Evolutionary conservation across 2,113 vertebrate genomes (phyloP).

Genomic region (Carettochelys insculpta): DNA sequence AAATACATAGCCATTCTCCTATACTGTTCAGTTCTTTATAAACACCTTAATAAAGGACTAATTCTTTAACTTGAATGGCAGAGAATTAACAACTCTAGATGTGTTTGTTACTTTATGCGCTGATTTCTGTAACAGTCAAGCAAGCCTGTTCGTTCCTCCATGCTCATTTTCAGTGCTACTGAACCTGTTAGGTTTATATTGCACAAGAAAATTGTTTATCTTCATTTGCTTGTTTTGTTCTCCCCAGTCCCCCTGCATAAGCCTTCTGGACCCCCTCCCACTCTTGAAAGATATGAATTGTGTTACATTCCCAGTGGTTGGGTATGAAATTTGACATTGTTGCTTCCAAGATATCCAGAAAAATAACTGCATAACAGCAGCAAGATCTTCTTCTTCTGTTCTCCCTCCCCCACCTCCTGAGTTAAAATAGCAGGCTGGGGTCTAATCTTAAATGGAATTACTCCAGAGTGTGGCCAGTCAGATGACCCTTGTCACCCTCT

Average conservation of each 20-base stretch:
- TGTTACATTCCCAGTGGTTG: not conserved
- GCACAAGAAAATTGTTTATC: not conserved
- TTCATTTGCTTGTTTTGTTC: not conserved
- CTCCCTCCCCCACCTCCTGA: not conserved
- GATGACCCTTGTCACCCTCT: not conserved
- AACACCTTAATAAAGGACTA: not conserved
- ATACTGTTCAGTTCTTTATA: not conserved
- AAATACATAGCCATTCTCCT: not conserved
- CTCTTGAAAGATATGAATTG: not conserved
- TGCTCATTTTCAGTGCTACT: too few relatives aligned
- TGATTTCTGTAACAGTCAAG: not conserved
- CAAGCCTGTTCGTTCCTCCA: not conserved
- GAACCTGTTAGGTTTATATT: too few relatives aligned
- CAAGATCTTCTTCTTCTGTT: not conserved
- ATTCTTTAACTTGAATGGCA: not conserved
- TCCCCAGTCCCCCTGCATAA: not conserved
- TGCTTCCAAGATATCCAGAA: not conserved
- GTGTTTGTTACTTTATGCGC: not conserved
- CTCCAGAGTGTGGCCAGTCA: too few relatives aligned
- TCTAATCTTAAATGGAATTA: not conserved
- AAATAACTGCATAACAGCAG: not conserved
- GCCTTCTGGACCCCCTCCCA: not conserved
- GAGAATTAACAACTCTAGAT: not conserved
- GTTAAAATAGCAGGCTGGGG: not conserved
- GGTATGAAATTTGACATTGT: not conserved